Base-by-base conservation (phyloP, 2,888 invertebrate species). In the Apamea sordens region DNA sequence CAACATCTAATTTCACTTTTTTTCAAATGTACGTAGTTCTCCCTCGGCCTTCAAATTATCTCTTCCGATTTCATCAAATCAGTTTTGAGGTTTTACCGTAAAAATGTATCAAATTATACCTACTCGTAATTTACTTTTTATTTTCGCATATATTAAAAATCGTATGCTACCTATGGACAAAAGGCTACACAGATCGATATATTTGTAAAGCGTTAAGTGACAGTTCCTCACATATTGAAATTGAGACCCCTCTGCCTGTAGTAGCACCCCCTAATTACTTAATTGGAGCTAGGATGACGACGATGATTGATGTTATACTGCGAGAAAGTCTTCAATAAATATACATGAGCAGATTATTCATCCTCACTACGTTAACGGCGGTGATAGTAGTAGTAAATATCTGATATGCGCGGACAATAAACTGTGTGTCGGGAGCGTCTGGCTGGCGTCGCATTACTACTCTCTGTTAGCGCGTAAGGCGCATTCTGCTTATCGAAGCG, bases 401-500 rank as follows among this genome's bases (percentile, higher is more conserved):
- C 65, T 75, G 79, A 75, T 76, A 83, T 67, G 65, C 11, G 72
- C 80, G 75, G 73, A 86, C 77, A 86, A 70, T 84, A 84, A 84
- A 86, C 81, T 81, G 77, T 84, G 73, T 64, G 81, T 65, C 36
- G 32, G 67, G 63, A 79, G 63, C 75, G 72, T 63, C 79, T 65
- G 50, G 73, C 79, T 65, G 50, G 73, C 67, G 53, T 74, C 73
- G 77, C 81, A 81, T 83, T 79, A 80, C 72, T 77, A 79, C 79
- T 82, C 78, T 85, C 75, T 73, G 82, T 72, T 59, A 74, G 64
- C 82, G 88, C 82, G 82, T 82, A 84, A 90, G 88, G 90, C 92
- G 92, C 93, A 93, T 91, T 90, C 92, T 94, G 94, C 85, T 93
- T 94, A 93, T 89, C 92, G 92, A 92, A 93, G 91, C 95, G 95